phyloP scores from a whole-genome alignment of 1,140 invertebrate genomes.

The Laodelphax striatellus region DNA sequence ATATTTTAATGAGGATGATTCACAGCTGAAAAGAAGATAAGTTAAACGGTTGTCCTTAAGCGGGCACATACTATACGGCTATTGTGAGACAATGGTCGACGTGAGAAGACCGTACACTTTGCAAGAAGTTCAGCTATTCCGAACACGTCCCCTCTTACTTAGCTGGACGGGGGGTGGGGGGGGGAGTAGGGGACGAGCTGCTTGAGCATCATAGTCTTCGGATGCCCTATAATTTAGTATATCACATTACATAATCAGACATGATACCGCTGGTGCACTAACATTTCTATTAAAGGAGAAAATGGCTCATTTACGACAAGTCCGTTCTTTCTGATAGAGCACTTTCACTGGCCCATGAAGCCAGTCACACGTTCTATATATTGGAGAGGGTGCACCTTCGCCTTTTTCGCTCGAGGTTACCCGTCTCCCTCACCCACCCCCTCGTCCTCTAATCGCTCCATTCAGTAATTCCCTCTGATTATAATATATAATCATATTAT shows the following conservation, averaged over 20 bases:
- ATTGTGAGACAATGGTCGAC: no score
- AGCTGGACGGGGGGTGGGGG: no score
- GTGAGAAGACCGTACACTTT: no score
- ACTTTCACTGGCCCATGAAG: not conserved
- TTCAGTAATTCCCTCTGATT: no score
- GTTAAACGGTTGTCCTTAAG: no score
- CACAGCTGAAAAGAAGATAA: no score
- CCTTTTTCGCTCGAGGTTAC: not conserved
- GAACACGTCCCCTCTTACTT: no score
- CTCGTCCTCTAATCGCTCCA: not conserved
- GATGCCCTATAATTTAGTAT: conserved; percentile 1
- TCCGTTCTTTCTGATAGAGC: not conserved
- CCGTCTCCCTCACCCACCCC: not conserved
- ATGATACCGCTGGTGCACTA: not conserved
- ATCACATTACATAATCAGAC: conserved; percentile 2
- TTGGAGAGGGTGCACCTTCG: not conserved
- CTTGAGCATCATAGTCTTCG: not conserved
- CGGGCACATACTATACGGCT: no score
- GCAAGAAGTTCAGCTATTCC: no score
- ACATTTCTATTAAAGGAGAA: conserved; percentile 4
- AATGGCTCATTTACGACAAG: conserved; percentile 3
- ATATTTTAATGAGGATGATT: no score
- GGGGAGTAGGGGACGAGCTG: no score
- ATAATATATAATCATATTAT: no score
- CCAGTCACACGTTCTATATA: not conserved